Percentiles rank a stretch among this genome's conserved stretches.
These are phyloP conservation scores for Stenopsyche tienmushanensis DNA, from an alignment of 1,140 invertebrate genomes.

Conservation along the genomic window DNA sequence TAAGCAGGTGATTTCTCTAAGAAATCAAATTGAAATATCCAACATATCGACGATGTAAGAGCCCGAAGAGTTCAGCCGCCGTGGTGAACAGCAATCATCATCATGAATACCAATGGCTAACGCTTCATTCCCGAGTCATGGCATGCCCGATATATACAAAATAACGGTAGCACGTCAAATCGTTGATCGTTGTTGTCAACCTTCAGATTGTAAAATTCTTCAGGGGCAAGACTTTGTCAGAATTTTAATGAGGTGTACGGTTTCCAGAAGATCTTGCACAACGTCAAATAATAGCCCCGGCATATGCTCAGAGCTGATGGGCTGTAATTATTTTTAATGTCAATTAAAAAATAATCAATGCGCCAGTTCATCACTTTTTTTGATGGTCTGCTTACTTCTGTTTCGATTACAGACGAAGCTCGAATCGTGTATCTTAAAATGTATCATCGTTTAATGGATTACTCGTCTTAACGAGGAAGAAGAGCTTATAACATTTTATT, in stretches of 20 bases:
- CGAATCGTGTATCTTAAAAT: not conserved
- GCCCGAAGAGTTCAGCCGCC: no score
- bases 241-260: not conserved
- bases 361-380: no score
- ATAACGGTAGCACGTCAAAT: slow-evolving; percentile 10
- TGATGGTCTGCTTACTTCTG: not conserved
- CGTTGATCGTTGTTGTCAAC: not conserved
- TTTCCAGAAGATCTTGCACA: not conserved
- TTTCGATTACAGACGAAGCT: not conserved
- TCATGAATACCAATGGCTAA: not conserved
- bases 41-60: no score
- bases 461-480: no score
- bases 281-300: no score
- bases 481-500: not conserved
- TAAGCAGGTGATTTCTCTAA: no score
- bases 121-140: not conserved
- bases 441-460: not conserved
- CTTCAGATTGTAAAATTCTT: slow-evolving; percentile 1
- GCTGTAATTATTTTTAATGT: no score
- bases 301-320: no score
- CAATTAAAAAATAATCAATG: not conserved
- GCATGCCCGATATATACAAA: not conserved
- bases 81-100: no score
- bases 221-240: not conserved
- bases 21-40: no score